Evolutionary conservation across 2,113 vertebrate genomes (phyloP), one percentile per base, ranked within the genome.

Genomic region (Nothoprocta pentlandii): DNA sequence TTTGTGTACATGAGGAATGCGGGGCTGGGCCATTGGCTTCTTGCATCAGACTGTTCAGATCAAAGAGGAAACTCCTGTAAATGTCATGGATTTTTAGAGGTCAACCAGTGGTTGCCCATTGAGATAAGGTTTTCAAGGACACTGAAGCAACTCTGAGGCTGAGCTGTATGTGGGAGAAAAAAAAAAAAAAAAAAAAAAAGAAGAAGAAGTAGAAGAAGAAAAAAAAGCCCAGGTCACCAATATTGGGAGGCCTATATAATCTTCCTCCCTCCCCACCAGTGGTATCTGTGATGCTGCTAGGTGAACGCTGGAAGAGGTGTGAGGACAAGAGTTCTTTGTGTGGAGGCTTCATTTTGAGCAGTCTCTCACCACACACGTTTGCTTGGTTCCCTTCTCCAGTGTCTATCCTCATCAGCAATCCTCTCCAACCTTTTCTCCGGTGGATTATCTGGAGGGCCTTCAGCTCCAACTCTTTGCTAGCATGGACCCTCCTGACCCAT

Each of bases 41-140:
- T 3, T 17, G 6, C 44, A 59, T 46, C 77, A 30, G 0, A 1
- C 34, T 61, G 63, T 82, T 54, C 23, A 54, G 12, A 47, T 75
- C 86, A 77, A 58, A 79, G 53, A 39, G 77, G 82, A 78, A 95
- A 94, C 77, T 62, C 77, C 86, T 49, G 85, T 32, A 53, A 28
- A 21, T 46, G 53, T 86, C 88, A 10, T 2, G n/a, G 83, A 39
- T 87, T 86, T 75, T 47, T 69, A 67, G 42, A 73, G 59, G 85
- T 64, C 73, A 83, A 47, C 12, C 68, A 41, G 13, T 3, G 16
- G 83, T 93, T 90, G 93, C 80, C 95, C 88, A 90, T 0, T 0
- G 62, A 94, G 96, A 90, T 90, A 85, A 95, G 47, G 26, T 15
- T 92, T 63, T 49, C 80, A 87, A 93, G 74, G 86, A n/a, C 80